Conservation (phyloP, 2,113 vertebrate genomes). For the Clinocottus analis region DNA sequence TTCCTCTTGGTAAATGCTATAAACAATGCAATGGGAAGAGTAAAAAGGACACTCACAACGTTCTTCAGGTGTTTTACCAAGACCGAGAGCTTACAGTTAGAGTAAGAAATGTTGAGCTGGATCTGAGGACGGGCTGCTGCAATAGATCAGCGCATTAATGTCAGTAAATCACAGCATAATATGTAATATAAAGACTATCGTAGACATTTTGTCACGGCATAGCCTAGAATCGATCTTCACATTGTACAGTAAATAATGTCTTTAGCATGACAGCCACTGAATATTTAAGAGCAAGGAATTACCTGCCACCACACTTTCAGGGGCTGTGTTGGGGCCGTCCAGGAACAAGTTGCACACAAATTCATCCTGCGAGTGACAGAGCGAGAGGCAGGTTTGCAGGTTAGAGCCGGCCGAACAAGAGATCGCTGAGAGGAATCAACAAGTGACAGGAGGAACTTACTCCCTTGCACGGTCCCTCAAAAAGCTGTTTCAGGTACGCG, state of each 20-base stretch:
- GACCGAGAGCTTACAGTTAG: conserved; percentile 81
- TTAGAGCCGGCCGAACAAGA: background rate
- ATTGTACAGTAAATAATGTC: background rate
- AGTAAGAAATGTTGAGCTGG: conserved; percentile 85
- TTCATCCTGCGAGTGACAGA: conserved; percentile 83
- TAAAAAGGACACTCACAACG: conserved; percentile 83
- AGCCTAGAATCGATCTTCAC: background rate
- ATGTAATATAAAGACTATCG: background rate
- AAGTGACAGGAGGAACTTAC: conserved; percentile 53
- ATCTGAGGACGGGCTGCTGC: conserved; percentile 76
- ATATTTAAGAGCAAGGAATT: conserved; percentile 9
- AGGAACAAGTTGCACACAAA: conserved; percentile 87
- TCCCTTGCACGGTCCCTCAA: conserved; percentile 83
- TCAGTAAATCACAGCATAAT: background rate
- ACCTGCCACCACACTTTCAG: conserved; percentile 47
- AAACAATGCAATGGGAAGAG: background rate
- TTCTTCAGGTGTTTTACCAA: conserved; percentile 91
- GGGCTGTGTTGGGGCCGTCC: conserved; percentile 77
- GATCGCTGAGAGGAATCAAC: background rate
- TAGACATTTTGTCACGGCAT: background rate
- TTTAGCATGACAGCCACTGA: background rate
- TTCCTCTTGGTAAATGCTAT: background rate
- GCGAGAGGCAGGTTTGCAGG: conserved; percentile 1
- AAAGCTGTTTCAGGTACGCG: conserved; percentile 86
- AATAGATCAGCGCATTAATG: conserved; percentile 15